These are phyloP conservation scores for Anser brachyrhynchus DNA, from an alignment of 2,113 vertebrate species.

Conservation along the genomic window DNA sequence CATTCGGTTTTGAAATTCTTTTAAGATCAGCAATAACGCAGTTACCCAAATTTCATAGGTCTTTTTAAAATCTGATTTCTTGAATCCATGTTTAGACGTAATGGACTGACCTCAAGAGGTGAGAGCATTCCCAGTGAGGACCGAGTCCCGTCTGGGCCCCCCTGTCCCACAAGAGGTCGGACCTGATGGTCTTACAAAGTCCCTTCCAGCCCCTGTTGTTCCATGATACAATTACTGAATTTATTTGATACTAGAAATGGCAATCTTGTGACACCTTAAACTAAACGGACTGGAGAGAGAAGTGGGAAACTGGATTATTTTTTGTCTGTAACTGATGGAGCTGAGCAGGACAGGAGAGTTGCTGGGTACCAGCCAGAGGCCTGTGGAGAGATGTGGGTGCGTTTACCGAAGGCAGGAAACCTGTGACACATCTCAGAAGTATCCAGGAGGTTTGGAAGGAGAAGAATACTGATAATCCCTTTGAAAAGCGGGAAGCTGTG, in stretches of 20 bases:
- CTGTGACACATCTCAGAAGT: neutral
- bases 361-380: neutral
- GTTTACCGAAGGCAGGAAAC: neutral
- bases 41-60: accelerated
- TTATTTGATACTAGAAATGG: neutral
- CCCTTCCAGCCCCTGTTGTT: neutral
- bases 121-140: neutral
- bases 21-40: neutral
- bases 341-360: neutral
- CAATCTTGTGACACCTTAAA: neutral
- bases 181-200: neutral
- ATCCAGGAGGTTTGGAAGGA: neutral
- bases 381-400: neutral
- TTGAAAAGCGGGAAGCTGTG: neutral
- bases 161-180: neutral
- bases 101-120: neutral
- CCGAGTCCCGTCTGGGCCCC: accelerated
- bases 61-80: neutral
- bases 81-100: neutral
- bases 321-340: neutral
- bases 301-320: neutral
- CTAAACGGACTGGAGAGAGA: neutral
- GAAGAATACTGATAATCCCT: neutral
- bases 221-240: neutral
- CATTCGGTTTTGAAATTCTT: neutral